These are phyloP conservation scores for Opisthograptis luteolata DNA, from an alignment of 2,888 invertebrate species.

Conservation along the genomic window DNA sequence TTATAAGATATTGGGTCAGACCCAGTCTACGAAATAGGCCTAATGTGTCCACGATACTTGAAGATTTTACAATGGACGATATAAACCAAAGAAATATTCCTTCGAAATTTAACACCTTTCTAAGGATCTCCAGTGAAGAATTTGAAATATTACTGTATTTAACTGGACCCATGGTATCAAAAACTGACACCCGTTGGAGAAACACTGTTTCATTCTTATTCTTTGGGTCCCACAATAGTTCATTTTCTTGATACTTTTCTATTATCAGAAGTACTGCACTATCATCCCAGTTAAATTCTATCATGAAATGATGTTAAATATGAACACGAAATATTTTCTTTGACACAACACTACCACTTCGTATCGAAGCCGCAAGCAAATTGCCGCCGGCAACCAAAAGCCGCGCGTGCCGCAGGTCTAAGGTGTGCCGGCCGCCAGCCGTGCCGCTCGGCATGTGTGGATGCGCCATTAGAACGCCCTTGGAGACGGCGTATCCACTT, in stretches of 20 bases:
- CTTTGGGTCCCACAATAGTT: conserved; percentile 38
- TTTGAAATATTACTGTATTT: conserved; percentile 35
- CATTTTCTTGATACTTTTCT: conserved; percentile 42
- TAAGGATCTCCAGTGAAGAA: conserved; percentile 35
- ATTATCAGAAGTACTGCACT: conserved; percentile 41
- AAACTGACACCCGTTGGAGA: conserved; percentile 24
- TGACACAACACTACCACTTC: conserved; percentile 36
- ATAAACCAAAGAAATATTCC: conserved; percentile 34
- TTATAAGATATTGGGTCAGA: conserved; percentile 36
- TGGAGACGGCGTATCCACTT: no score
- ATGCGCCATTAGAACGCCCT: no score
- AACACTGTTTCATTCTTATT: conserved; percentile 34
- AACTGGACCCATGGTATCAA: conserved; percentile 27
- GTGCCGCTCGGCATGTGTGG: not conserved
- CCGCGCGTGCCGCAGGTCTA: conserved; percentile 32
- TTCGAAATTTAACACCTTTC: conserved; percentile 31
- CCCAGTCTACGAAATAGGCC: conserved; percentile 18
- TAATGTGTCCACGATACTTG: conserved; percentile 17
- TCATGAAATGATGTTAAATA: no score
- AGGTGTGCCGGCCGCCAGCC: conserved; percentile 7
- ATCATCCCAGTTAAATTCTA: conserved; percentile 40
- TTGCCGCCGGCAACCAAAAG: conserved; percentile 35
- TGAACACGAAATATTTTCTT: no score
- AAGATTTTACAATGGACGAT: conserved; percentile 32
- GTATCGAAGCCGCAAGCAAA: conserved; percentile 34